Evolutionary conservation across 2,888 invertebrate genomes (phyloP).

Genomic region (Apoderus coryli): DNA sequence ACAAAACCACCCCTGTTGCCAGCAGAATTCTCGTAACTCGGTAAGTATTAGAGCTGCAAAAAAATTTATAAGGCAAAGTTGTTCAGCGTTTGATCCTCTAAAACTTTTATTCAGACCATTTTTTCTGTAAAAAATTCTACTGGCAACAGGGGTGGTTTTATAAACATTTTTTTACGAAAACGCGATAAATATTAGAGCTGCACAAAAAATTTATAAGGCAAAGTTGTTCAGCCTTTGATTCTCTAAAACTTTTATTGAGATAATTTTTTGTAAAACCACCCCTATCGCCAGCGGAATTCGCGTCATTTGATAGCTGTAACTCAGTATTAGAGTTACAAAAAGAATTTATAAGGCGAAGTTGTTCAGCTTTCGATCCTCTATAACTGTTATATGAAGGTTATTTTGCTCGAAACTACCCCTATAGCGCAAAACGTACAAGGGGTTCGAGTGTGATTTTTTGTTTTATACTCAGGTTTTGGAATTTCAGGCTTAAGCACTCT

Average conservation of each 20-base stretch:
- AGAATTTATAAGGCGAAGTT: slow-evolving; percentile 2
- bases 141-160: too few relatives aligned
- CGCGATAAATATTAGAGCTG: neutral
- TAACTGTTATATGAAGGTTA: slow-evolving; percentile 1
- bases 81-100: too few relatives aligned
- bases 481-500: too few relatives aligned
- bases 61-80: too few relatives aligned
- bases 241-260: slow-evolving; percentile 1
- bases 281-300: neutral
- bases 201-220: slow-evolving; percentile 1
- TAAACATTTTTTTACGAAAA: too few relatives aligned
- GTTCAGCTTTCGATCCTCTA: slow-evolving; percentile 1
- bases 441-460: slow-evolving; percentile 2
- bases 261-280: slow-evolving; percentile 3
- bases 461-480: slow-evolving; percentile 1
- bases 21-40: too few relatives aligned
- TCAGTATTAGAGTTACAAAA: slow-evolving; percentile 1
- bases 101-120: too few relatives aligned
- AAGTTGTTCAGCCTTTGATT: neutral
- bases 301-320: neutral
- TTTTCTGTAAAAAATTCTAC: too few relatives aligned
- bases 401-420: slow-evolving; percentile 3
- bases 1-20: too few relatives aligned
- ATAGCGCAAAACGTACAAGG: slow-evolving; percentile 1
- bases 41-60: too few relatives aligned